Evolutionary conservation across 2,888 invertebrate species (phyloP), one percentile per base, ranked within the genome.

Genomic region (Drosophila niveifrons): DNA sequence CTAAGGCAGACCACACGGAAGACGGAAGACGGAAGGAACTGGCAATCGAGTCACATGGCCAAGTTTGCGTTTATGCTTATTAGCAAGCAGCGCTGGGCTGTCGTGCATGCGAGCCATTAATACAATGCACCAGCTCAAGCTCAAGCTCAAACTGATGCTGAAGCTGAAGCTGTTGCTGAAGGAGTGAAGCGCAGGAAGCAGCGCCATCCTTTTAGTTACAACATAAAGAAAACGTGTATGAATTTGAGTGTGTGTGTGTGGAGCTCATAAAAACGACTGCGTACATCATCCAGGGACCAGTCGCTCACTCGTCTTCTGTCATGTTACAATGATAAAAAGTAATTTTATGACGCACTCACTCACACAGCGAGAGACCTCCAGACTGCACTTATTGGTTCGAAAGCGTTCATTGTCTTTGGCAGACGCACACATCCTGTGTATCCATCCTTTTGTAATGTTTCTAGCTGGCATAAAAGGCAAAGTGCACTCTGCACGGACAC

Each of bases 261-360:
- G 15, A n/a, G 68, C 79, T 72, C 82, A 89, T 87, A 84, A 88
- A 89, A 88, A 82, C 72, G 66, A 46, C 69, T 53, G 64, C 74
- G 75, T 67, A 75, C 64, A 75, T 74, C 79, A 78, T 47, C 66
- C 43, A 44, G 52, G 53, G 44, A 41, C n/a, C 64, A 46, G 44
- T 43, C 23, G 23, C 44, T 13, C 17, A 58, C 36, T 51, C 72
- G 61, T 62, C 66, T 58, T 57, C 77, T 86, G 77, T 74, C 88
- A 88, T 86, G 85, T 89, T 78, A 77, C 88, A 86, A 85, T 88
- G 88, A 90, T 89, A 90, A 89, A 90, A 90, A 89, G 88, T 90
- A 88, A 88, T 88, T 90, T 88, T 88, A 88, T 90, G 88, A 89
- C 88, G 80, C 81, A 87, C 90, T 88, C 80, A 71, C 70, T 34